Evolutionary conservation across 1,140 invertebrate species (phyloP), one percentile per base, ranked within the genome.

Genomic region (Rhagoletis pomonella): DNA sequence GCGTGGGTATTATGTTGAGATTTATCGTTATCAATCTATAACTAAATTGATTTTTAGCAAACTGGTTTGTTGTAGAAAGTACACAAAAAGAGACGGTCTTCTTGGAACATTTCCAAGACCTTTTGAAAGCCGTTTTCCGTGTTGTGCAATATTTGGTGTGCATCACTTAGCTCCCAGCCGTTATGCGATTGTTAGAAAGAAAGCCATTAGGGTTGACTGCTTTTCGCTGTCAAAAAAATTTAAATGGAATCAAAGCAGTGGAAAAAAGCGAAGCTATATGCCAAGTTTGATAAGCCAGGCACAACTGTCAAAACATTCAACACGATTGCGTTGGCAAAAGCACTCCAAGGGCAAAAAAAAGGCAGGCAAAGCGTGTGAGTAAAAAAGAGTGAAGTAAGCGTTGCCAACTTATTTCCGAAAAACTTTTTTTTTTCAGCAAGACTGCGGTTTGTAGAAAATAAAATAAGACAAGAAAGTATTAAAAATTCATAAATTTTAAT

Each of bases 251-350:
- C 42, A 14, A 50, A 29, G 67, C 29, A 17, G 69, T 14, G 69
- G 69, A 42, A 50, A 77, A 69, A 77, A n/a, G 2, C 29, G 29
- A 29, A 29, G 29, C 29, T 29, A 12, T 77, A 44, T 14, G 44
- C n/a, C 44, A 9, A 19, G 44, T 81, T 81, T 58, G 47, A 81
- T 50, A 81, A 81, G 73, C 47, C n/a, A 81, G 47, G 17, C 47
- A 55, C 2, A 81, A 81, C 73, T 81, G 47, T 81, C 73, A 50
- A 81, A 81, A 81, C 73, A 81, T 50, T 81, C 73, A 58, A 19
- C 9, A 19, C 44, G 17, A 55, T 55, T 50, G 17, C 47, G 47
- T 29, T 77, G 44, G 65, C 29, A 67, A 67, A 67, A 10, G 29
- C 29, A 39, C 42, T 67, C 42, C 65, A 42, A 29, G 10, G 5